These are phyloP conservation scores for Malurus leucopterus DNA, from an alignment of 2,797 vertebrate genomes.

Conservation along the genomic window DNA sequence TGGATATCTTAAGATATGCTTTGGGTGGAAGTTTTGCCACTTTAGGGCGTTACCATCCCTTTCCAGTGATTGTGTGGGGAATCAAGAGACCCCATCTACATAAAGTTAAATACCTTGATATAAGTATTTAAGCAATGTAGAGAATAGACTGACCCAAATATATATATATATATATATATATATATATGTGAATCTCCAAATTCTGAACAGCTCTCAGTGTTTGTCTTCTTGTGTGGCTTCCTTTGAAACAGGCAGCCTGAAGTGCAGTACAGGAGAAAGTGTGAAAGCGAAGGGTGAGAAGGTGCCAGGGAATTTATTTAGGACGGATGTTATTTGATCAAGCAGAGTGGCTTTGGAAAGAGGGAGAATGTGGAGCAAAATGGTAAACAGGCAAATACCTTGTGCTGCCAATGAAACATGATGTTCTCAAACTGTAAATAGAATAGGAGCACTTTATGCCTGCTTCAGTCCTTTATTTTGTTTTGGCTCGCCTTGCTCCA, in stretches of 20 bases:
- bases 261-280: neutral
- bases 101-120: neutral
- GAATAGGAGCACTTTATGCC: neutral
- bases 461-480: neutral
- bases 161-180: neutral
- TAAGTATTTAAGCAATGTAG: neutral
- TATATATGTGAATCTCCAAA: neutral
- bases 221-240: neutral
- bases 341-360: fast-evolving
- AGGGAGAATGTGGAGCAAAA: neutral
- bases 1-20: neutral
- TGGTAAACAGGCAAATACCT: neutral
- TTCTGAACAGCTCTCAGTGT: neutral
- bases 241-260: neutral
- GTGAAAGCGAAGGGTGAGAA: neutral
- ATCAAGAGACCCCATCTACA: neutral
- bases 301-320: neutral
- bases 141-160: neutral
- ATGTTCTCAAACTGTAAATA: neutral
- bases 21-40: neutral
- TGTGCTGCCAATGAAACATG: neutral
- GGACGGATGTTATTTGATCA: neutral
- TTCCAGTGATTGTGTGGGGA: neutral
- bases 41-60: neutral
- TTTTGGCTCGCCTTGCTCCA: constrained; percentile 3